A percentile compares a stretch with the other conserved stretches of the same genome.
These are phyloP conservation scores for Orthosia gracilis DNA, from an alignment of 2,888 invertebrate species.

Conservation along the genomic window DNA sequence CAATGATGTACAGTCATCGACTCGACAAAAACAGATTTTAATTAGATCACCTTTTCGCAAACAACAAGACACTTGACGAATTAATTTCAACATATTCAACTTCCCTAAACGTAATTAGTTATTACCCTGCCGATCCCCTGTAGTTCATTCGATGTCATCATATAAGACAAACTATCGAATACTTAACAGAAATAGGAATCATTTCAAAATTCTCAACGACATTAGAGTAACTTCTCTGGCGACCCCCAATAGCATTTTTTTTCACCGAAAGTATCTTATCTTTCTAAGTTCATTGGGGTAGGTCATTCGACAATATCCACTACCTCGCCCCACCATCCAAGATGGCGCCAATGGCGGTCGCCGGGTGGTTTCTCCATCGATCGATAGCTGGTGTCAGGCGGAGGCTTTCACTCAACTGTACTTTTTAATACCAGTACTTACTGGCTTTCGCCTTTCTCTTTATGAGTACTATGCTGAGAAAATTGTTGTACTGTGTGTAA, in stretches of 20 bases:
- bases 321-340: background rate
- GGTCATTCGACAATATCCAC: background rate
- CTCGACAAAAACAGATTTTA: slow-evolving; percentile 11
- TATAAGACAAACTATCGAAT: background rate
- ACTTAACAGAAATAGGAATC: too few relatives aligned
- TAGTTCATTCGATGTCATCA: background rate
- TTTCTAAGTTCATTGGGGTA: background rate
- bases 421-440: background rate
- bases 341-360: slow-evolving; percentile 47
- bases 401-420: slow-evolving; percentile 40
- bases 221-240: too few relatives aligned
- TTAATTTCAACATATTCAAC: background rate
- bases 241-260: background rate
- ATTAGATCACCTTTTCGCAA: slow-evolving; percentile 20
- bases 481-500: slow-evolving; percentile 8
- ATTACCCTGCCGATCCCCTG: background rate
- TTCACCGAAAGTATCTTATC: background rate
- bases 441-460: slow-evolving; percentile 57
- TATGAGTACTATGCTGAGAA: slow-evolving; percentile 24
- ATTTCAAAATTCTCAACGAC: too few relatives aligned
- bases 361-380: slow-evolving; percentile 15
- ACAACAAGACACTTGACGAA: too few relatives aligned
- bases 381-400: slow-evolving; percentile 27
- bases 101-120: background rate
- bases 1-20: slow-evolving; percentile 8